Evolutionary conservation across 2,797 vertebrate species (phyloP), one percentile per base, ranked within the genome.

Genomic region (Gobio occitaniae): DNA sequence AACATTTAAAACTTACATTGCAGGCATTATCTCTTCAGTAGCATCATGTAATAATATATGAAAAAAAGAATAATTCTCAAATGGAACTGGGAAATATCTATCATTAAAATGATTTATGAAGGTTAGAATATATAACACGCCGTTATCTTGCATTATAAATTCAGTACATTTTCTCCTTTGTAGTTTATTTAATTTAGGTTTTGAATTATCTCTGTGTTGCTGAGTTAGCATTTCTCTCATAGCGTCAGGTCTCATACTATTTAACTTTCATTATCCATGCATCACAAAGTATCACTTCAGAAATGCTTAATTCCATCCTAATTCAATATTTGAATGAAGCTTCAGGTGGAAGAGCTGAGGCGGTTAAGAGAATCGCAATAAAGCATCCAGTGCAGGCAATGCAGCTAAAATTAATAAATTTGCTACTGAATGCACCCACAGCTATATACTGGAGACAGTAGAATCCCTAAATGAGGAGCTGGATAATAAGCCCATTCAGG

Each of bases 331-430:
- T 87, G 77, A 74, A 75, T 78, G 47, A 90, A 97, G 96, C 94
- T 94, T 84, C 96, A 96, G 90, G 95, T 97, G 76, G 95, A 95
- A 61, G 94, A 97, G 86, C 96, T 96, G 91, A 95, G 94, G 78
- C 95, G 95, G 69, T 84, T 96, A 88, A 91, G 94, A 95, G 25
- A 95, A 95, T 44, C 17, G 0, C 0, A 93, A 96, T 63, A 95
- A 96, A 87, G 94, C 89, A 90, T 93, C 95, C 13, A 95, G 94
- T 90, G 92, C 95, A 32, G 50, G 38, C 19, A 72, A 83, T 54
- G 85, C 52, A 19, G 59, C 63, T 36, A 63, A 79, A 47, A 70
- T 15, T 21, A 9, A 16, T 56, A 19, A 16, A 61, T 84, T 74
- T 44, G 77, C 83, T 3, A 48, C 41, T n/a, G 48, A 48, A 38